Evolutionary conservation across 1,140 invertebrate genomes (phyloP).

Genomic region (Zaprionus capensis): DNA sequence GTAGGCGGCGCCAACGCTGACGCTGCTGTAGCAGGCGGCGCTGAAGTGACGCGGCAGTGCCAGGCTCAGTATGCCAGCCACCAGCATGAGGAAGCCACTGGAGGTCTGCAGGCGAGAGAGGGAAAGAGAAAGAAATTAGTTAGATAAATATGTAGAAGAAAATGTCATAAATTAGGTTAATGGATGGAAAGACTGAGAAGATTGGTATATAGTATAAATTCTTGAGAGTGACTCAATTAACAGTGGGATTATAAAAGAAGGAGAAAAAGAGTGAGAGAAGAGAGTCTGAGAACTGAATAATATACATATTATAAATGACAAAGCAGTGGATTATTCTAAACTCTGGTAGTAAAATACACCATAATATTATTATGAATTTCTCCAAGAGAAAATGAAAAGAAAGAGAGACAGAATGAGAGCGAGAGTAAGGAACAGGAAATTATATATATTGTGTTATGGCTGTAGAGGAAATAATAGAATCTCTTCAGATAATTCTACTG

Average conservation of each 20-base stretch:
- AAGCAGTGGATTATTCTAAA: background rate
- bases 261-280: too few species aligned
- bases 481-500: too few species aligned
- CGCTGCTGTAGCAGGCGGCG: constrained; percentile 69
- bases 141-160: background rate
- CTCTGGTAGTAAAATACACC: too few species aligned
- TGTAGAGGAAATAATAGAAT: background rate
- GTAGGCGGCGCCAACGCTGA: constrained; percentile 65
- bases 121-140: background rate
- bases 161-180: background rate
- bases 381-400: too few species aligned
- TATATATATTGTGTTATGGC: background rate
- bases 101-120: constrained; percentile 45
- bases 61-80: constrained; percentile 61
- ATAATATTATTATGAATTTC: too few species aligned
- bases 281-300: background rate
- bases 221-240: too few species aligned
- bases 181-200: background rate
- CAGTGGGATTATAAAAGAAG: too few species aligned
- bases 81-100: constrained; percentile 63
- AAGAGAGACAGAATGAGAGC: too few species aligned
- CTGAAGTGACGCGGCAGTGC: constrained; percentile 53
- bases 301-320: background rate
- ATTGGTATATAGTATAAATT: too few species aligned
- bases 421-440: too few species aligned